These are phyloP conservation scores for Aradophagus sp. DNA, from an alignment of 1,140 invertebrate genomes.

Conservation along the genomic window DNA sequence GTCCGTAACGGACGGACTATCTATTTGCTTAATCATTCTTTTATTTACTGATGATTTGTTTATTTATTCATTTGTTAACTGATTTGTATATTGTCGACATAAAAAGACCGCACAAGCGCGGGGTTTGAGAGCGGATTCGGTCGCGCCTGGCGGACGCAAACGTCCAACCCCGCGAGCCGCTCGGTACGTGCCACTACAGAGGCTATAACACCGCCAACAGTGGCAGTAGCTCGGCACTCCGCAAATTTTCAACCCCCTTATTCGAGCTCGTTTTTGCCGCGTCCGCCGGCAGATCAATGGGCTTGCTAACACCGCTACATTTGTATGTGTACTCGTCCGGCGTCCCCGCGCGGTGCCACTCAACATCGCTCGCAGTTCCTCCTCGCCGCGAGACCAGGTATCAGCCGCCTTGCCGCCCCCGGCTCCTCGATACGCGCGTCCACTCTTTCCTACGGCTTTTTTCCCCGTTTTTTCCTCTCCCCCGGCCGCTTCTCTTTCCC, in stretches of 20 bases:
- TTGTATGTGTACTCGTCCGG: constrained; percentile 69
- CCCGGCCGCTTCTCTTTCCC: too few relatives aligned
- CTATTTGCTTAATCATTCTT: too few relatives aligned
- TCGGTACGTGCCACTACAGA: constrained; percentile 43
- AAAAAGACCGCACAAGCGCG: too few relatives aligned
- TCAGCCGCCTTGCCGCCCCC: constrained; percentile 55
- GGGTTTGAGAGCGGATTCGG: constrained; percentile 29
- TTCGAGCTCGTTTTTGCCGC: constrained; percentile 73
- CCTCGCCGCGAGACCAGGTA: constrained; percentile 54
- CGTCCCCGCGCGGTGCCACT: constrained; percentile 56
- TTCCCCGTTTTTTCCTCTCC: too few relatives aligned
- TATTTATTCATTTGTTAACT: too few relatives aligned
- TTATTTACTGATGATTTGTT: too few relatives aligned
- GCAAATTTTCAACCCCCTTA: constrained; percentile 73
- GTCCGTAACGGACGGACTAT: too few relatives aligned
- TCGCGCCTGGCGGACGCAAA: constrained; percentile 28
- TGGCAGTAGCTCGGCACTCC: constrained; percentile 69
- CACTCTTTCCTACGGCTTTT: too few relatives aligned
- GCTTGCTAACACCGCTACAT: constrained; percentile 73
- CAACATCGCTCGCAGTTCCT: constrained; percentile 40
- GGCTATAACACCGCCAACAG: constrained; percentile 51
- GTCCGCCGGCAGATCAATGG: constrained; percentile 74
- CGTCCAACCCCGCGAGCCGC: constrained; percentile 36
- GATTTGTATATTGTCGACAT: too few relatives aligned
- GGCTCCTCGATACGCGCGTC: constrained; percentile 4